Percentiles rank a stretch among this genome's conserved stretches.
These are phyloP conservation scores for Ferrisia virgata DNA, from an alignment of 2,888 invertebrate species.

Conservation along the genomic window DNA sequence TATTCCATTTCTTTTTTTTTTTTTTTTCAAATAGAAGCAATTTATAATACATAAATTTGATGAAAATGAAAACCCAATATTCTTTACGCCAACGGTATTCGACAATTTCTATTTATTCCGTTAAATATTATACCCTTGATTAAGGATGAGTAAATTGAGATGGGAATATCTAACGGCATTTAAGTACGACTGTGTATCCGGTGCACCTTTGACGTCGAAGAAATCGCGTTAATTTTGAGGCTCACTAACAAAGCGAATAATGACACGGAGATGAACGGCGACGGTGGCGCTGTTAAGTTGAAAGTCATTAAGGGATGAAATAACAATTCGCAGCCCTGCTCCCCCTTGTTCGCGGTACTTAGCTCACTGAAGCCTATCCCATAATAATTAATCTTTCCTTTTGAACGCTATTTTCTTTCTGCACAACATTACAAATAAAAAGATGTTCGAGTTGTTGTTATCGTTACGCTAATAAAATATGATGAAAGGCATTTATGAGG, in stretches of 20 bases:
- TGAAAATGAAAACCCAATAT: not conserved
- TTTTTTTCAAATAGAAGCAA: not conserved
- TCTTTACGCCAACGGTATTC: too few species aligned
- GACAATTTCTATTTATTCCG: not conserved
- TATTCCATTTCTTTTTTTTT: not conserved
- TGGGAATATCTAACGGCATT: not conserved
- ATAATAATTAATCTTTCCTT: slow-evolving; percentile 46
- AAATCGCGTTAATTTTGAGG: slow-evolving; percentile 23
- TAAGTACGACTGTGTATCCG: not conserved
- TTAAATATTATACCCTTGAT: not conserved
- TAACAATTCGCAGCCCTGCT: slow-evolving; percentile 37
- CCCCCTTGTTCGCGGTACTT: slow-evolving; percentile 40
- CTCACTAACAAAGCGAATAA: slow-evolving; percentile 37
- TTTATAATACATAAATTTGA: not conserved
- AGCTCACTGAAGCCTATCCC: slow-evolving; percentile 46
- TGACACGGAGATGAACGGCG: slow-evolving; percentile 30
- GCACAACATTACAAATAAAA: slow-evolving; percentile 44
- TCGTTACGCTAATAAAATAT: slow-evolving; percentile 41
- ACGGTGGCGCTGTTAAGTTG: slow-evolving; percentile 44
- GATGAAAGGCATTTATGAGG: slow-evolving; percentile 41
- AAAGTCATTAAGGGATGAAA: slow-evolving; percentile 45
- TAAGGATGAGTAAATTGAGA: not conserved
- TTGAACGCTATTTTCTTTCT: slow-evolving; percentile 44
- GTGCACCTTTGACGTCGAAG: not conserved
- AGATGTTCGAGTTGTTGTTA: slow-evolving; percentile 43